Base-by-base conservation (phyloP, 2,113 vertebrate species). In the Anolis carolinensis region DNA sequence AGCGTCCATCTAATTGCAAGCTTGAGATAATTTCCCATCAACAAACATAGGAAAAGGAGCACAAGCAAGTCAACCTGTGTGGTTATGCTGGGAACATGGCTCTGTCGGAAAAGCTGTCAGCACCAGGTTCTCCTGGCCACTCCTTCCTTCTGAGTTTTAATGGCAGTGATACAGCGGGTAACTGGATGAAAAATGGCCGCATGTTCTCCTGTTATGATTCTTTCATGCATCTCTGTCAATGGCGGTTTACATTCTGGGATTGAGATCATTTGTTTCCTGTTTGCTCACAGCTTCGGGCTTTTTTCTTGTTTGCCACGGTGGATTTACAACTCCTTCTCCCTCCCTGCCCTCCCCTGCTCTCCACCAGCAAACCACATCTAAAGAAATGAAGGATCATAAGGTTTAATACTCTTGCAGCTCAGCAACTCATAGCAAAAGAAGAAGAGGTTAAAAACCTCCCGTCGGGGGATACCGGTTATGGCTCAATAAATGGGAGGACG, bases 1-100 rank as follows among this genome's bases (percentile, higher is more conserved):
- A n/a, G n/a, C n/a, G n/a, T n/a, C n/a, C n/a, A 39, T 97, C 96
- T 98, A 97, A 98, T 98, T 98, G 96, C 95, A 97, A 97, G 97
- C 97, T 97, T 92, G 94, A 95, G 96, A 96, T 97, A 98, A 97
- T 98, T 97, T 97, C 96, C 96, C 96, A 95, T 95, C 97, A 96
- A 94, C 94, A 82, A 96, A 96, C 93, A 97, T 96, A 95, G 97
- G 97, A 96, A 96, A 83, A 18, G 23, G 86, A 91, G 88, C 78
- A 88, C 89, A 88, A 88, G 88, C 85, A 82, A 89, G 87, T 75
- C 82, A 90, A 84, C 77, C 83, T 93, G 87, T 89, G 90, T 6
- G 81, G 86, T 1, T 89, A 91, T 88, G 90, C 92, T 93, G 87
- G 86, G 79, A 88, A 87, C 71, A 87, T 74, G 88, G 75, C 48